Conservation (phyloP, 2,113 vertebrate species). For the Anhinga rufa region DNA sequence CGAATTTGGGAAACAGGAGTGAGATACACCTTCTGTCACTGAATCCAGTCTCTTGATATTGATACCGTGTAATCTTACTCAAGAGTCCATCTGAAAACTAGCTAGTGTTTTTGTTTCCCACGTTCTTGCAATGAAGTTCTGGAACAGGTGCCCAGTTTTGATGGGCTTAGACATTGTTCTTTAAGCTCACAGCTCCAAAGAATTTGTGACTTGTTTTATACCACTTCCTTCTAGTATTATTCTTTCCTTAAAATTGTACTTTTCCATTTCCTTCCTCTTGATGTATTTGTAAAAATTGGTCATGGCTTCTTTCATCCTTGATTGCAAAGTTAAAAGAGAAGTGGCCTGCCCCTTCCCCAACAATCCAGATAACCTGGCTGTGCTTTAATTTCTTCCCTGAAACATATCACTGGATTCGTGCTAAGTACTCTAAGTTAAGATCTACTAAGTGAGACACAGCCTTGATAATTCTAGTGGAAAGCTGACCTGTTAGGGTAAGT, state of each 20-base stretch:
- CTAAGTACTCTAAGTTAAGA: not conserved
- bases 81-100: not conserved
- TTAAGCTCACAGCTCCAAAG: not conserved
- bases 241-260: not conserved
- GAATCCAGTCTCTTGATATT: not conserved
- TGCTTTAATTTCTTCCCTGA: not conserved
- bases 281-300: not conserved
- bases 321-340: not conserved
- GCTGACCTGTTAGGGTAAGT: not conserved
- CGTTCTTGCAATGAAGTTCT: not conserved
- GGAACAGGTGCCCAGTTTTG: not conserved
- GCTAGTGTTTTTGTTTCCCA: not conserved
- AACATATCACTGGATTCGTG: not conserved
- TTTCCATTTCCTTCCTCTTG: not conserved
- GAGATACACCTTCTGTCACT: not conserved
- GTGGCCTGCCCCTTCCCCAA: not conserved
- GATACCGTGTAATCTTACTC: not conserved
- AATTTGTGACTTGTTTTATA: not conserved
- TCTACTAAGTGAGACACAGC: not conserved
- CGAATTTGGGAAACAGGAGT: not conserved
- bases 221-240: not conserved
- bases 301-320: not conserved
- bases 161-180: not conserved
- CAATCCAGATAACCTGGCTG: not conserved
- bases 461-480: not conserved